These are phyloP conservation scores for Stenichneumon culpator DNA, from an alignment of 2,888 invertebrate species.

Conservation along the genomic window DNA sequence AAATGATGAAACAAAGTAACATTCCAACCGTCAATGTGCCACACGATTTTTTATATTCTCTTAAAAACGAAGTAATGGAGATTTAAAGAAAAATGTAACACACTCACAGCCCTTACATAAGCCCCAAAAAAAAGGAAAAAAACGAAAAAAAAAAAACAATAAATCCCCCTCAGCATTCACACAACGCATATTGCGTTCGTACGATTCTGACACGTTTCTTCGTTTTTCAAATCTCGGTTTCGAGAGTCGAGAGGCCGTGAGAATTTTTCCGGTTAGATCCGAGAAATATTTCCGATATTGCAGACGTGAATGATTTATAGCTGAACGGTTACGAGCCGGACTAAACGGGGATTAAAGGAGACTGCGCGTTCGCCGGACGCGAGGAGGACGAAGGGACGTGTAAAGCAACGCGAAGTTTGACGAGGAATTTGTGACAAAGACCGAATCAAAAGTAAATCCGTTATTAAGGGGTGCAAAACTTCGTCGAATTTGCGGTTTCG, in stretches of 20 bases:
- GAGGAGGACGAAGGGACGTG: constrained; percentile 7
- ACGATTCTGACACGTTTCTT: constrained; percentile 19
- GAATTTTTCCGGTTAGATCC: constrained; percentile 50
- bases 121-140: neutral
- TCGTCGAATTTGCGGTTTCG: neutral
- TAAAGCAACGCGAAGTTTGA: neutral
- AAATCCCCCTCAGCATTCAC: constrained; percentile 27
- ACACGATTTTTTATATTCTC: constrained; percentile 87
- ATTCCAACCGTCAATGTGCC: constrained; percentile 89
- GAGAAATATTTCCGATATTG: constrained; percentile 39
- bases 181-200: constrained; percentile 23
- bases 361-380: constrained; percentile 27
- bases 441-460: constrained; percentile 10
- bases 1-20: constrained; percentile 85
- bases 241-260: constrained; percentile 55
- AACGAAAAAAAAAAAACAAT: neutral
- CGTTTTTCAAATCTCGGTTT: constrained; percentile 42
- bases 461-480: neutral
- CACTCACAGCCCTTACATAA: constrained; percentile 36
- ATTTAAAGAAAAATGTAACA: constrained; percentile 63
- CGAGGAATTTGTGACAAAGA: constrained; percentile 3
- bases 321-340: constrained; percentile 51
- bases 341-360: constrained; percentile 37
- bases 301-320: constrained; percentile 31
- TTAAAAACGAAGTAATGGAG: constrained; percentile 70